Evolutionary conservation across 2,797 vertebrate species (phyloP), one percentile per base, ranked within the genome.

Genomic region (Ambastaia sidthimunki): DNA sequence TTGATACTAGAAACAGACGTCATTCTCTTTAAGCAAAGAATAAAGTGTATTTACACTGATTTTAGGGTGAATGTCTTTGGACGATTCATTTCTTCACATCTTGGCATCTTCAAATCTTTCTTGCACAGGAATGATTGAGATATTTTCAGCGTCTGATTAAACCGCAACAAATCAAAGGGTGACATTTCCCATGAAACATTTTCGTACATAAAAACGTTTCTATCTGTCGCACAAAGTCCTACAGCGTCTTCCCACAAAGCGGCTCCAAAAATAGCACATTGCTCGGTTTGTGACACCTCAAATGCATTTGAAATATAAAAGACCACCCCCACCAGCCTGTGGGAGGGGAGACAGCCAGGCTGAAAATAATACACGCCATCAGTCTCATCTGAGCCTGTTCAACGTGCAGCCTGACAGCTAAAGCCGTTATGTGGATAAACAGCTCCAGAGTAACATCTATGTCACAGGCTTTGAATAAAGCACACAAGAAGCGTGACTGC

Each of bases 391-490:
- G 87, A 77, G 52, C 87, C 83, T 84, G 82, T 76, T 85, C 78
- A 82, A 66, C 77, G 85, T 86, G 73, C 60, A 80, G 54, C 34
- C 74, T 83, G 84, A 89, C 86, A 84, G 89, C 84, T 91, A 83
- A 37, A 37, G 34, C 34, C 34, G 34, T 37, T 37, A 5, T 37
- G 34, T 37, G 34, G 34, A 37, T 37, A 37, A 88, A 87, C 82
- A 75, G 74, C 82, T 84, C 23, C 73, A 84, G 84, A 84, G 84
- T 86, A 5, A 7, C 34, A 37, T 37, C 34, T 37, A 83, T 78
- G 63, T 81, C 82, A 48, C 88, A 82, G 85, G 80, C 60, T 18
- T 85, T 89, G 89, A 84, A 11, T 89, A 89, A 89, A 86, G 76
- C 76, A 80, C 31, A 52, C 31, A 34, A 34, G 7, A 34, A 34